Base-by-base conservation (phyloP, 2,888 invertebrate species). In the Aspidiotus rigidus region DNA sequence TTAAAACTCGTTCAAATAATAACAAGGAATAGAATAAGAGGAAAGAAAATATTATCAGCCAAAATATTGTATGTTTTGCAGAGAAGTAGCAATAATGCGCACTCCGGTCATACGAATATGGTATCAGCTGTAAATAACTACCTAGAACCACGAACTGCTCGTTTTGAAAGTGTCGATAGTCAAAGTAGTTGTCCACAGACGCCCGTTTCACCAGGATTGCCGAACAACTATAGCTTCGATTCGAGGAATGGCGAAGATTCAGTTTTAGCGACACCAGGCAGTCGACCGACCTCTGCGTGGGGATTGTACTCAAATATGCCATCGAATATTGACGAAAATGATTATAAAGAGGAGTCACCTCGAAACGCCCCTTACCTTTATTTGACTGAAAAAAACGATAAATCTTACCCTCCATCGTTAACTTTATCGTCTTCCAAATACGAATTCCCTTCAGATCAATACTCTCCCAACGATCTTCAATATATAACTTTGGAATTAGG, bases 161-260 rank as follows among this genome's bases (percentile, higher is more conserved):
- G 74, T 7, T 69, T 74, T n/a, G 73, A 72, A 64, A 73, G 73
- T 61, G 73, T 80, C 54, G 76, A 76, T 28, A 80, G 79, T 64
- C 75, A 78, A 15, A 79, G 77, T 70, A 80, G 79, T 70, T 79
- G 79, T 69, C 75, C 77, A 64, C 73, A 77, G 60, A 77, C 79
- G 17, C 78, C 79, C 10, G 78, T 78, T n/a, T 78, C 79, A 7
- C 77, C 78, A 42, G 76, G 77, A 15, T 64, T 59, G 49, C 55
- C 67, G 13, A 70, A 70, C 13, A 49, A 57, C 42, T 67, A 60
- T n/a, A 66, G 49, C 53, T 67, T 67, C 53, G 67, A 67, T 7
- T 28, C 39, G 8, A 60, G 15, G 13, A 60, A 67, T 15, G n/a
- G 49, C 3, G 62, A 44, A 42, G n/a, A 49, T n/a, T 42, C 44